Conservation (phyloP, 2,797 vertebrate species). For the Acipenser oxyrinchus region DNA sequence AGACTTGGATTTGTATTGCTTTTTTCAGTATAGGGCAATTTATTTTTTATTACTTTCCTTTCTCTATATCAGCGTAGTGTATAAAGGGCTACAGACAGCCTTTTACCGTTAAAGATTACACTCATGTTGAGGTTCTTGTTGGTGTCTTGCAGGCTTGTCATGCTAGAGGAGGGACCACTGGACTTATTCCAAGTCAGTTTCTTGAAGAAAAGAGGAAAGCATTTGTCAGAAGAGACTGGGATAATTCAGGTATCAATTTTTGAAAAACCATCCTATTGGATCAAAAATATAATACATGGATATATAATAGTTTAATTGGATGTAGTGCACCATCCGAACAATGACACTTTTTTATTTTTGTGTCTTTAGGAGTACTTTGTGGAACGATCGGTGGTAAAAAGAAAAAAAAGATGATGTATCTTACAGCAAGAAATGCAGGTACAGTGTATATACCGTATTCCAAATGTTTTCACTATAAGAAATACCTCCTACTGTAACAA, state of each 20-base stretch:
- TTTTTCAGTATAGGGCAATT: no score
- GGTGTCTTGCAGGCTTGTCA: conserved; percentile 66
- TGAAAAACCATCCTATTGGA: no score
- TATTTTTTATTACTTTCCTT: no score
- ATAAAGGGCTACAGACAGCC: no score
- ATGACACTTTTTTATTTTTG: no score
- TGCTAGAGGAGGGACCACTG: conserved; percentile 79
- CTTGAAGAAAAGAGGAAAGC: conserved; percentile 98
- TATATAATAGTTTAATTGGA: not conserved
- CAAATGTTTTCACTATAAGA: not conserved
- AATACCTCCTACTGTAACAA: no score
- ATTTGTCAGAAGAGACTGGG: conserved; percentile 89
- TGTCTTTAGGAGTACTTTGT: conserved; percentile 76
- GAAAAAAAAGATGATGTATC: conserved; percentile 98
- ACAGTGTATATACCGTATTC: not conserved
- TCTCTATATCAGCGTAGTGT: no score
- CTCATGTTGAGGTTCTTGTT: no score
- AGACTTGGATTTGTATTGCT: no score
- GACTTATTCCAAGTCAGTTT: conserved; percentile 96
- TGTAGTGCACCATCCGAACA: conserved; percentile 5
- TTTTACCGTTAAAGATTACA: no score
- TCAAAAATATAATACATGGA: no score
- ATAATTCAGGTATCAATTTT: conserved; percentile 58
- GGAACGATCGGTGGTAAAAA: conserved; percentile 82
- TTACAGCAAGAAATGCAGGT: conserved; percentile 97